Evolutionary conservation across 2,888 invertebrate species (phyloP), one percentile per base, ranked within the genome.

Genomic region (Harmothoe impar): DNA sequence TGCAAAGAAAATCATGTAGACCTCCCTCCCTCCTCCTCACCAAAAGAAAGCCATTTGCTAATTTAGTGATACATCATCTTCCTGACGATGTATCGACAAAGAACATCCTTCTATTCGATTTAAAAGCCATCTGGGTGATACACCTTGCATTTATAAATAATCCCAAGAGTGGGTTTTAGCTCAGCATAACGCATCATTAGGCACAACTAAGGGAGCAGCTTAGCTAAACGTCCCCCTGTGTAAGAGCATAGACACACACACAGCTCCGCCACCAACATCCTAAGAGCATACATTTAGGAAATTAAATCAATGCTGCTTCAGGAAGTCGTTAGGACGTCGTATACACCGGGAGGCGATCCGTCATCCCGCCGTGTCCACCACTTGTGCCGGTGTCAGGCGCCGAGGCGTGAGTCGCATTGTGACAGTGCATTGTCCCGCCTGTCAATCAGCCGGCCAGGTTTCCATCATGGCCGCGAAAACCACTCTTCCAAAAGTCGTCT

Each of bases 381-480:
- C 77, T 77, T 77, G 77, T 77, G 77, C 31, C 17, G 5, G 25
- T 29, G 77, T 77, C 77, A 77, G 77, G 0, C 77, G 77, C 5
- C 25, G 77, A 29, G 25, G 29, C 77, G 77, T 77, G 77, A 77
- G 77, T 25, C 31, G 20, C 31, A 25, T 31, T 77, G 25, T 77
- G 77, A 77, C 77, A 77, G 31, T 29, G 77, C 29, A 77, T 77
- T 77, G 77, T 77, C 77, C 77, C 10, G 31, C 1, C 15, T 77
- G 77, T 77, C 77, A 77, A 29, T 77, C 77, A 10, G 31, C 43
- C 25, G 77, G 3, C 77, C 25, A 77, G 25, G 77, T 29, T 77
- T 77, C 77, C 77, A 77, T 77, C 77, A 77, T 31, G 77, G 77
- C 77, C 29, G 77, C 15, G 31, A 77, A 77, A 77, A 29, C 62